Conservation (phyloP, 2,888 invertebrate species). For the Aspidiotus rigidus region DNA sequence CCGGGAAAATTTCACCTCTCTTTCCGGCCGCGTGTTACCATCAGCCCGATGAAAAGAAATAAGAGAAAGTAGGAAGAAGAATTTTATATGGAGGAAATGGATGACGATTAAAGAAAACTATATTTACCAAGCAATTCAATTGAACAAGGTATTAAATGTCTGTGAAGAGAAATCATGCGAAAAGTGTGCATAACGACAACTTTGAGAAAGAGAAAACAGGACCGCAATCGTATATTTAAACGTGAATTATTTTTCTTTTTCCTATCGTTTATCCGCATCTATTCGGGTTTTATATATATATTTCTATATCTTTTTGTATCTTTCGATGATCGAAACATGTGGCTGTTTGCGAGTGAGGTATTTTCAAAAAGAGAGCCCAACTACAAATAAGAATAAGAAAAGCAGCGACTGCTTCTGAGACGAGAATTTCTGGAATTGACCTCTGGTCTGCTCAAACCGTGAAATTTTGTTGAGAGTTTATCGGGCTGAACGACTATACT, state of each 20-base stretch:
- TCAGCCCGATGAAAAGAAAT: constrained; percentile 4
- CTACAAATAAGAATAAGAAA: no score
- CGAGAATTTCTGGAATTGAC: no score
- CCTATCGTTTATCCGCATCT: not conserved
- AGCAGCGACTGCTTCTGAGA: no score
- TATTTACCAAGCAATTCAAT: constrained; percentile 26
- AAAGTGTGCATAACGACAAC: constrained; percentile 21
- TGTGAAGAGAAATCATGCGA: constrained; percentile 31
- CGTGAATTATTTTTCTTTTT: constrained; percentile 25
- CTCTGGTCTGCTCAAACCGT: no score
- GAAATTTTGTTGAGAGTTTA: no score
- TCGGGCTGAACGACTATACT: no score
- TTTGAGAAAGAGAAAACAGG: constrained; percentile 18
- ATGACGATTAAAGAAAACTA: not conserved
- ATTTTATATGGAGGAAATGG: not conserved
- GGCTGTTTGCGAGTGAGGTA: no score
- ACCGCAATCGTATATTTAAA: not conserved
- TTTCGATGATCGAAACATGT: no score
- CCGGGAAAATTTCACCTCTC: constrained; percentile 29
- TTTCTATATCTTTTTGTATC: no score
- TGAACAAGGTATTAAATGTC: constrained; percentile 33
- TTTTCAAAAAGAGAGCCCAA: no score
- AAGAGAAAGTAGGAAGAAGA: not conserved
- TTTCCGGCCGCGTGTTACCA: not conserved
- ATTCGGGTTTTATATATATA: no score